Evolutionary conservation across 2,113 vertebrate species (phyloP), one percentile per base, ranked within the genome.

Genomic region (Delphinapterus leucas): DNA sequence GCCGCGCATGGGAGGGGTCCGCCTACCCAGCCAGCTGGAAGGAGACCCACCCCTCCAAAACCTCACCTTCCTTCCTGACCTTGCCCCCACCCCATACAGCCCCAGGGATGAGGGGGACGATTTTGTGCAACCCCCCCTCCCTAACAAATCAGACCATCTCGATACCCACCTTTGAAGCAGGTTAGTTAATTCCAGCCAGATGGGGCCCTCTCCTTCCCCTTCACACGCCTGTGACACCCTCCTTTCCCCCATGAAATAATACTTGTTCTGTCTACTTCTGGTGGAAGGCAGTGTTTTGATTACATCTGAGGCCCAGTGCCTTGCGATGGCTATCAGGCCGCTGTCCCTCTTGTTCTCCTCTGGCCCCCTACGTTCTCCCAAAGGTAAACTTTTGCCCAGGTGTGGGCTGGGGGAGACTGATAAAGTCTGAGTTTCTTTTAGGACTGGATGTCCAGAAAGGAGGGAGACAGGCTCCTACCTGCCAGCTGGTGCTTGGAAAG

Each of bases 201-300:
- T 70, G 74, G 58, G 8, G 17, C 33, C 71, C 67, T 49, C 53
- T 53, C 61, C 63, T 85, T 73, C 74, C 17, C 85, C 44, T 79
- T 96, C 74, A 83, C 97, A 96, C 92, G 89, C 89, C 18, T 8
- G 77, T 90, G 91, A 65, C 21, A 12, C 68, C 63, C 17, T 97
- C 83, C 79, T 90, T 87, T 93, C 70, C 93, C 77, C 95, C 86
- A 60, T 90, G 90, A 95, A 90, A 92, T 97, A 94, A 79, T 95
- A 93, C 79, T 94, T 83, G 82, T 93, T 96, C 87, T 95, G 65
- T 93, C 94, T 89, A 77, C 90, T 96, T 96, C 60, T 90, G 61
- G 31, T 73, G 47, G 61, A 84, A 87, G 84, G 81, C 91, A 79
- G 91, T 95, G 97, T 97, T 97, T 86, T 91, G 96, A 95, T 97